Conservation (phyloP, 1,140 invertebrate species). For the Sipha flava region DNA sequence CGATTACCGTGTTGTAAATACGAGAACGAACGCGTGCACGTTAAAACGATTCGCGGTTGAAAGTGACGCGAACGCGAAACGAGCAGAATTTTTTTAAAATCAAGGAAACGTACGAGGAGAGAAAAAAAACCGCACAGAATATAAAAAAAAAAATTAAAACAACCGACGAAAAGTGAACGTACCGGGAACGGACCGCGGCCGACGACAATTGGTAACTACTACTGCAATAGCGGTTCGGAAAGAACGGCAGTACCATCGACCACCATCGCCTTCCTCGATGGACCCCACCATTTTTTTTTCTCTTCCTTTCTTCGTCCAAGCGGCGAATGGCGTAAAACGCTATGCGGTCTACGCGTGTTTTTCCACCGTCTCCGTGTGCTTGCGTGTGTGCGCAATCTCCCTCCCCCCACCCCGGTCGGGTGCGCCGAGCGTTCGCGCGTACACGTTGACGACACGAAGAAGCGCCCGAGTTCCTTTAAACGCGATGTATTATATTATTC, state of each 20-base stretch:
- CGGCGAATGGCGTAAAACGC: neutral
- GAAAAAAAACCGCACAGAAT: neutral
- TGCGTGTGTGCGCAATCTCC: neutral
- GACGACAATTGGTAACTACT: constrained; percentile 27
- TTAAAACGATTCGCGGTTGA: too few species aligned
- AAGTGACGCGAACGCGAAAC: neutral
- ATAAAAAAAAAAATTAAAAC: neutral
- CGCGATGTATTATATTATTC: neutral
- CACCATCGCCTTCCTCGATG: constrained; percentile 25
- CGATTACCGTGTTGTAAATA: too few species aligned
- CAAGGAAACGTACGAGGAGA: neutral
- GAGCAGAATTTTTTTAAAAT: neutral
- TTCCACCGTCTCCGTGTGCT: too few species aligned
- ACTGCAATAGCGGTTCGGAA: neutral
- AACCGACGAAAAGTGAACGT: constrained; percentile 7
- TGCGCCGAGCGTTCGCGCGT: neutral
- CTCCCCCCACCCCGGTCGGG: too few species aligned
- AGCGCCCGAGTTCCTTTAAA: neutral
- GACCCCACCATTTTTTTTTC: constrained; percentile 24
- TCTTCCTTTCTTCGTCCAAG: neutral
- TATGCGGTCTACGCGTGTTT: neutral
- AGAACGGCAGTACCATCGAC: constrained; percentile 25
- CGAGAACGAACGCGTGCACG: too few species aligned
- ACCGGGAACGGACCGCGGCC: constrained; percentile 28
- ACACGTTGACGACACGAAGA: neutral